A percentile compares a stretch with the other conserved stretches of the same genome.
These are phyloP conservation scores for Epinotia brunnichana DNA, from an alignment of 2,888 invertebrate genomes.

Conservation along the genomic window DNA sequence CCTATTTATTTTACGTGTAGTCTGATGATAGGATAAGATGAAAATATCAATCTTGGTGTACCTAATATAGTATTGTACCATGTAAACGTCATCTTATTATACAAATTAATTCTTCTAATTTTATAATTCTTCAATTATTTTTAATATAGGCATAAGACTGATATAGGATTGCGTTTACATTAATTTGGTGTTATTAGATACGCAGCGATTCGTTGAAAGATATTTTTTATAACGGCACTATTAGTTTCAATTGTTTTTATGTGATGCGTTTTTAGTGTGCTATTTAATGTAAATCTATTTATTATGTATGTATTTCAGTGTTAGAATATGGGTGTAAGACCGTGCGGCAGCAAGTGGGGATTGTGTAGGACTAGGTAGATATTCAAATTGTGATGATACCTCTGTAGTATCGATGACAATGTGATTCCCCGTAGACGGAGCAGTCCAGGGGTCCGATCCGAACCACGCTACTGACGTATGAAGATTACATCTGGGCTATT, in stretches of 20 bases:
- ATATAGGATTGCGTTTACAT: slow-evolving; percentile 70
- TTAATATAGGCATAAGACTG: slow-evolving; percentile 81
- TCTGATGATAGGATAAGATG: slow-evolving; percentile 67
- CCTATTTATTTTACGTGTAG: slow-evolving; percentile 65
- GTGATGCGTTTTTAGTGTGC: slow-evolving; percentile 55
- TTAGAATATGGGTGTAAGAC: slow-evolving; percentile 59
- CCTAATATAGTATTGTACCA: slow-evolving; percentile 57
- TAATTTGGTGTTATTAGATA: slow-evolving; percentile 51
- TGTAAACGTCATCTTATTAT: slow-evolving; percentile 54
- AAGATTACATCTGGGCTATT: neutral
- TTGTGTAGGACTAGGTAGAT: slow-evolving; percentile 56
- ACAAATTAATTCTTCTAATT: slow-evolving; percentile 50
- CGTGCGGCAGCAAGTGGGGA: slow-evolving; percentile 45
- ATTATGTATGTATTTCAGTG: slow-evolving; percentile 56
- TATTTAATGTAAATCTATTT: slow-evolving; percentile 48
- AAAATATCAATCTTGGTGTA: slow-evolving; percentile 66
- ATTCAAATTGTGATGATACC: slow-evolving; percentile 71
- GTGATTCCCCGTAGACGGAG: slow-evolving; percentile 62
- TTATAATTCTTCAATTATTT: slow-evolving; percentile 57
- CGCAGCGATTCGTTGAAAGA: slow-evolving; percentile 49
- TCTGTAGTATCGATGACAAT: slow-evolving; percentile 60
- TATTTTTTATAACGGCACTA: slow-evolving; percentile 70
- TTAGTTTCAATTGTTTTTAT: slow-evolving; percentile 56
- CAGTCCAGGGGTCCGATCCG: slow-evolving; percentile 36
- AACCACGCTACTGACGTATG: neutral